A percentile compares a stretch with the other conserved stretches of the same genome.
phyloP scores from a whole-genome alignment of 2,113 vertebrate species.

The Gila orcuttii region DNA sequence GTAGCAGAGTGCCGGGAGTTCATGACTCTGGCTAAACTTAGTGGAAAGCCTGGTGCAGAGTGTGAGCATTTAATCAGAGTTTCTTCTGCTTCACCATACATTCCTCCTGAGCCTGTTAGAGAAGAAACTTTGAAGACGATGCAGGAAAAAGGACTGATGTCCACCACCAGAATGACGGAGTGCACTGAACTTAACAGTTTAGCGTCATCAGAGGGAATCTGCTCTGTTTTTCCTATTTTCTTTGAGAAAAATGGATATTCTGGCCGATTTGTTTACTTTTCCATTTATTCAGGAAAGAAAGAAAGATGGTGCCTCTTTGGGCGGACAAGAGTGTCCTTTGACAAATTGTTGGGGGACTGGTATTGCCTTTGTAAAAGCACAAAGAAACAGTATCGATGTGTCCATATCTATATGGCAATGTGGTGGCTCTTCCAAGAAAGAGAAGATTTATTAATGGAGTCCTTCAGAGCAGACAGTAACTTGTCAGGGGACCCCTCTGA shows the following conservation, averaged over 20 bases:
- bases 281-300: background rate
- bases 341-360: background rate
- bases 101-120: too few species aligned
- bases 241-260: slow-evolving; percentile 12
- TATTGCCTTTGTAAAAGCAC: background rate
- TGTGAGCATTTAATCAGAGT: too few species aligned
- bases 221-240: slow-evolving; percentile 7
- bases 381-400: background rate
- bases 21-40: too few species aligned
- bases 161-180: too few species aligned
- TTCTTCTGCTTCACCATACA: too few species aligned
- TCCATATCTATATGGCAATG: slow-evolving; percentile 4
- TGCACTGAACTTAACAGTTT: too few species aligned
- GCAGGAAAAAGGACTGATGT: too few species aligned
- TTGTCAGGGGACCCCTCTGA: slow-evolving; percentile 17
- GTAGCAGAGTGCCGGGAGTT: too few species aligned
- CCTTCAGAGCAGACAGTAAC: background rate
- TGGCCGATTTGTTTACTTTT: slow-evolving; percentile 9
- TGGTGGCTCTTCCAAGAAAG: slow-evolving; percentile 13
- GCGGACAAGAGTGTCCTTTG: slow-evolving; percentile 5
- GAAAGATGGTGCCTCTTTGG: slow-evolving; percentile 7
- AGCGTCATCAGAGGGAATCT: background rate
- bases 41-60: too few species aligned
- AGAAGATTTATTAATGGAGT: background rate
- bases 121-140: too few species aligned